Base-by-base conservation (phyloP, 2,113 vertebrate genomes). In the Strix uralensis region DNA sequence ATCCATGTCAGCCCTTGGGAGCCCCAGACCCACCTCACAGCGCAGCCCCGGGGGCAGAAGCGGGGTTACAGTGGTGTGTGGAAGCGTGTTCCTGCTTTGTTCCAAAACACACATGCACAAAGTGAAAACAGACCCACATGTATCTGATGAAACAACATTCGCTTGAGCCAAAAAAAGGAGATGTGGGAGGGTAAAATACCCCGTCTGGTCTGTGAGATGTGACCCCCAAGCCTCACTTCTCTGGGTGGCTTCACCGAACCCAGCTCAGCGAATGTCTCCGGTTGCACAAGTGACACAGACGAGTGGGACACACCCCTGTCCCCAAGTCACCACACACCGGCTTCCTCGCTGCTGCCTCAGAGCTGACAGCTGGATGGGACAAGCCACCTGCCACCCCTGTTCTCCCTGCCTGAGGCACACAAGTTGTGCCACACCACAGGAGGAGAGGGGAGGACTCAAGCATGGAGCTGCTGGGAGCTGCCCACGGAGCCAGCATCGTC, bases 361-460 rank as follows among this genome's bases (percentile, higher is more conserved):
- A 57, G 51, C 55, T 77, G 66, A 2, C 0, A 0, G 62, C 23
- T 11, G 85, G 13, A 10, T 3, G 40, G 55, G 10, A 95, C 65
- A 89, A 10, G 11, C 11, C 32, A 22, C 10, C 34, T 22, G 55
- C 13, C 46, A 19, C 8, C 32, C 46, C 5, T 3, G 2, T 0
- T 36, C 69, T 46, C 66, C 82, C 42, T 1, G 1, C 2, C 6
- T 4, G 1, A 32, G 84, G 51, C 44, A 44, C 46, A 5, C 0
- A 2, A 30, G 47, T 1, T 0, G 0, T 38, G 54, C 4, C 69
- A 49, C 3, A 1, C 11, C 2, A 8, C 10, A 27, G 36, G 34
- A 29, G 46, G 25, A 52, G 75, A 18, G 3, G 44, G 34, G 15
- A 38, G 20, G 34, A 17, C 42, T 15, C 4, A 1, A 2, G 75